Conservation (phyloP, 2,113 vertebrate genomes). For the Gopherus flavomarginatus region DNA sequence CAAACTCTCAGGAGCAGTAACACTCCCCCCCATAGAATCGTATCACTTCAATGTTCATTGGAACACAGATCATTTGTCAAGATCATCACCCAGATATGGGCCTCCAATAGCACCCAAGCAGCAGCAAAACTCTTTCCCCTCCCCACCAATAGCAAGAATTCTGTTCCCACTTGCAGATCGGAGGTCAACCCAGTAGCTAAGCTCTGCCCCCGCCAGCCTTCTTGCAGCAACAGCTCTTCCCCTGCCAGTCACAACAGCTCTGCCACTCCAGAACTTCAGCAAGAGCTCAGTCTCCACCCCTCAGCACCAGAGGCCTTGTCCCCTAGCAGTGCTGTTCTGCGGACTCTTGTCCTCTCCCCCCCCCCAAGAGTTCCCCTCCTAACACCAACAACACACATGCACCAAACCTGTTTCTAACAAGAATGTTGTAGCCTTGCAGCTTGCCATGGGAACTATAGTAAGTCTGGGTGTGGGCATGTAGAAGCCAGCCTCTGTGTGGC, state of each 20-base stretch:
- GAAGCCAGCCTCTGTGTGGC: background rate
- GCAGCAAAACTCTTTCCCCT: rapidly evolving
- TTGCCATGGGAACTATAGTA: background rate
- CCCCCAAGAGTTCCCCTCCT: background rate
- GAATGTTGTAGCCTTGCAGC: background rate
- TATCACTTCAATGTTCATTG: rapidly evolving
- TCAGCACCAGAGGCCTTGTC: background rate
- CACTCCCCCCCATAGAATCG: background rate
- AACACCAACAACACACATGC: background rate
- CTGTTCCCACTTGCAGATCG: background rate
- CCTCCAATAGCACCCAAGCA: rapidly evolving
- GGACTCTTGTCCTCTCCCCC: background rate
- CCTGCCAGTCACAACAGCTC: background rate
- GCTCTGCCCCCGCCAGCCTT: background rate
- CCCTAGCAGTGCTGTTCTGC: background rate
- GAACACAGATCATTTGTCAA: background rate
- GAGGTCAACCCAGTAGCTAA: background rate
- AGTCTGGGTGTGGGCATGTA: background rate
- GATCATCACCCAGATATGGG: background rate
- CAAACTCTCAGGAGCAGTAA: background rate
- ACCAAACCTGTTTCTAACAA: background rate
- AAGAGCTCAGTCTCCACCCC: rapidly evolving
- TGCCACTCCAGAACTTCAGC: rapidly evolving
- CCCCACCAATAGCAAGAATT: rapidly evolving
- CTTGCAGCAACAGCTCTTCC: background rate